phyloP scores from a whole-genome alignment of 2,797 vertebrate species.

The Lacerta viridis region DNA sequence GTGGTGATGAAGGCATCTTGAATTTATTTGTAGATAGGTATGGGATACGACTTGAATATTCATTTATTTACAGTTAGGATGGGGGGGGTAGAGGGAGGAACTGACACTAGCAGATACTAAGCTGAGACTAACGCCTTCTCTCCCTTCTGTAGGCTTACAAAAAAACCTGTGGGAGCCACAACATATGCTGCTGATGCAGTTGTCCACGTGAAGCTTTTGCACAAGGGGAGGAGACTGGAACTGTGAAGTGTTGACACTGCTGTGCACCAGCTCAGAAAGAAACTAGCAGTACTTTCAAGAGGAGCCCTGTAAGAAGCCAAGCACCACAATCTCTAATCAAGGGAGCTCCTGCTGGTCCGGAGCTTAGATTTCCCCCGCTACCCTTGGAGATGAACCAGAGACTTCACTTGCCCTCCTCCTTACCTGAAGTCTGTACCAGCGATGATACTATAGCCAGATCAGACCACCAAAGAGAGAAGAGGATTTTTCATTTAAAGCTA shows the following conservation, averaged over 20 bases:
- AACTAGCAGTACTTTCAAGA: slow-evolving; percentile 49
- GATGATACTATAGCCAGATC: slow-evolving; percentile 70
- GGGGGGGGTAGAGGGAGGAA: slow-evolving; percentile 55
- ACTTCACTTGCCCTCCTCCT: slow-evolving; percentile 63
- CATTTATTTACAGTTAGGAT: slow-evolving; percentile 68
- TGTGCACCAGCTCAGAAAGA: background rate
- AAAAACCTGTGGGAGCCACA: background rate
- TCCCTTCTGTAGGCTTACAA: slow-evolving; percentile 70
- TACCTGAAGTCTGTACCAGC: slow-evolving; percentile 61
- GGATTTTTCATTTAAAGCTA: slow-evolving; percentile 58
- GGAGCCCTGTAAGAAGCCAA: slow-evolving; percentile 37
- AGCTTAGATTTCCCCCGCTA: slow-evolving; percentile 62
- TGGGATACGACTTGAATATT: slow-evolving; percentile 63
- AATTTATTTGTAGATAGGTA: slow-evolving; percentile 53
- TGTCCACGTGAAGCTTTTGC: slow-evolving; percentile 57
- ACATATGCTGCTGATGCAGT: background rate
- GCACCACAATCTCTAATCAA: slow-evolving; percentile 40
- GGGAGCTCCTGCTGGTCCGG: slow-evolving; percentile 79
- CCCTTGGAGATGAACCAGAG: slow-evolving; percentile 80
- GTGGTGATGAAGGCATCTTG: slow-evolving; percentile 30
- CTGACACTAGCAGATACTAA: slow-evolving; percentile 55
- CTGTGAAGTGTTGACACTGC: slow-evolving; percentile 51
- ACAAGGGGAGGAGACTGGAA: slow-evolving; percentile 57
- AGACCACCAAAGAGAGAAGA: slow-evolving; percentile 74
- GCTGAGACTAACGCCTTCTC: slow-evolving; percentile 65